phyloP scores from a whole-genome alignment of 2,113 vertebrate species.

The Menura novaehollandiae region DNA sequence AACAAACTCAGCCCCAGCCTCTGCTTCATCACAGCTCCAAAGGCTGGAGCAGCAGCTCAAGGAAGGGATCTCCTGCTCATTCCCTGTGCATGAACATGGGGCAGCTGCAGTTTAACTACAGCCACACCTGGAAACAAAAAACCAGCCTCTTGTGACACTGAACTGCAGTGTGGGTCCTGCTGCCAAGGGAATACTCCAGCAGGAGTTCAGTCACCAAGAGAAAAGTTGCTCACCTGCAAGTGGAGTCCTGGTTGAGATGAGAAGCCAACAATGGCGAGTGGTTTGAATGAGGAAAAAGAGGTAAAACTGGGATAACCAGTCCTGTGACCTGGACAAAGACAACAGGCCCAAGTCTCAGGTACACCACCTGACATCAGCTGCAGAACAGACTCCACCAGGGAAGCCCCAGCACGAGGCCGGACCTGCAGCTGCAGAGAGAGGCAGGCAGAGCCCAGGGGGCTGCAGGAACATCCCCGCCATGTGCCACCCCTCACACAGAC shows the following conservation, averaged over 20 bases:
- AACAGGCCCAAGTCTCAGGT: neutral
- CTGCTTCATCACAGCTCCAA: neutral
- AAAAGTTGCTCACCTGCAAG: neutral
- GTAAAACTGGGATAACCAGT: neutral
- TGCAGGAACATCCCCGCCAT: neutral
- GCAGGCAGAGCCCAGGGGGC: neutral
- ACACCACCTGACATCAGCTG: fast-evolving
- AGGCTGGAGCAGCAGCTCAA: too few species aligned
- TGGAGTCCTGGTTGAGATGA: neutral
- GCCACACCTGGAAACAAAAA: neutral
- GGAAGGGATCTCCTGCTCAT: neutral
- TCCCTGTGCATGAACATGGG: fast-evolving
- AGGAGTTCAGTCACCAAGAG: neutral
- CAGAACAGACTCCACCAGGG: neutral
- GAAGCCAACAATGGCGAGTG: neutral
- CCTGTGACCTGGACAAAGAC: neutral
- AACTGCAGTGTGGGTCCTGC: neutral
- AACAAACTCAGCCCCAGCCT: neutral
- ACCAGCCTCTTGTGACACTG: neutral
- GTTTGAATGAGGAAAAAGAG: neutral
- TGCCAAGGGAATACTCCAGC: neutral
- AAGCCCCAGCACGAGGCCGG: neutral
- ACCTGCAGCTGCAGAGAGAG: neutral
- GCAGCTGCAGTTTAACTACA: neutral
- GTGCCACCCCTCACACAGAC: neutral